Percentiles rank a stretch among this genome's conserved stretches.
phyloP scores from a whole-genome alignment of 30 jellyfish, hydroid and myxozoan genomes.

The Aurelia aurita region DNA sequence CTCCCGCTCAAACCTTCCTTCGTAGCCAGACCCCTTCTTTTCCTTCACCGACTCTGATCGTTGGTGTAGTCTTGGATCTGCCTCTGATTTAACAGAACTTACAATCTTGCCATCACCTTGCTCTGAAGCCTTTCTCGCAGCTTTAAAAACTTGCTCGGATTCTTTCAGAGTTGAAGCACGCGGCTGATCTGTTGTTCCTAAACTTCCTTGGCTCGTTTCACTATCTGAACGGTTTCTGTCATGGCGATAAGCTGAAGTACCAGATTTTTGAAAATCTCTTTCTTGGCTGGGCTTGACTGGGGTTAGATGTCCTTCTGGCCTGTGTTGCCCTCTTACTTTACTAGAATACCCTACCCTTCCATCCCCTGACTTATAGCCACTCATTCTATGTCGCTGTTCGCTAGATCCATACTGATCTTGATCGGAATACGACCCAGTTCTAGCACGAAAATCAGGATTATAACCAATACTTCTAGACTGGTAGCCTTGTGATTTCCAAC shows the following conservation, averaged over 20 bases:
- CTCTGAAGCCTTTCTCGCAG: background rate
- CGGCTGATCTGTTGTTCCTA: background rate
- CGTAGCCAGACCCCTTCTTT: background rate
- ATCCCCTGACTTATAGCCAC: slow-evolving; percentile 16
- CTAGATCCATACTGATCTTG: slow-evolving; percentile 8
- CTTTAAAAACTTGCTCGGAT: background rate
- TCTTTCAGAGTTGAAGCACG: background rate
- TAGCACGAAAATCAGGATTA: slow-evolving; percentile 18
- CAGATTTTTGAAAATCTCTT: slow-evolving; percentile 37
- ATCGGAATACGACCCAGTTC: slow-evolving; percentile 19
- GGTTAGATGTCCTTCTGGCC: background rate
- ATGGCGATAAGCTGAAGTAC: background rate
- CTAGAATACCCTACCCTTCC: slow-evolving; percentile 14
- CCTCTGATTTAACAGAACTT: background rate
- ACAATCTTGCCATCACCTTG: background rate
- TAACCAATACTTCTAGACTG: slow-evolving; percentile 6
- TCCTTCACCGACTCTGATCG: background rate
- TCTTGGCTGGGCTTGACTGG: slow-evolving; percentile 12
- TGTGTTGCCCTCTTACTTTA: background rate
- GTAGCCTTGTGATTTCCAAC: slow-evolving; percentile 28
- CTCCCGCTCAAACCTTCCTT: background rate
- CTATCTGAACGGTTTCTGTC: slow-evolving; percentile 17
- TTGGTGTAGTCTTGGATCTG: background rate
- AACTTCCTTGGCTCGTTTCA: slow-evolving; percentile 3
- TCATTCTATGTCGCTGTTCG: slow-evolving; percentile 10